These are phyloP conservation scores for Lateolabrax maculatus DNA, from an alignment of 2,797 vertebrate genomes.

Conservation along the genomic window DNA sequence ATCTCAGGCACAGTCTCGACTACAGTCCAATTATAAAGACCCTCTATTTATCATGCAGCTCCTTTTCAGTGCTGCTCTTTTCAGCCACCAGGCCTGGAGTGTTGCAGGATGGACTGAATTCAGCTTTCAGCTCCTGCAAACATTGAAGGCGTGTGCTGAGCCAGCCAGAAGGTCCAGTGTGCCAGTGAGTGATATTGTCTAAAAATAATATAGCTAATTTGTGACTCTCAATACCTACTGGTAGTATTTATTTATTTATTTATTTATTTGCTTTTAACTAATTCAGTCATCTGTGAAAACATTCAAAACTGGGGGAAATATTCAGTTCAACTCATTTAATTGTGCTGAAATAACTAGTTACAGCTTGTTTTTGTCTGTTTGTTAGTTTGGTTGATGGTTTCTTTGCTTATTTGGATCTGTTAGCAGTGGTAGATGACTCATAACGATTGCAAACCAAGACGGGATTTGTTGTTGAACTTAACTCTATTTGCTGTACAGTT, in stretches of 20 bases:
- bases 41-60: slow-evolving; percentile 28
- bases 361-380: neutral
- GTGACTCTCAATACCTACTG: neutral
- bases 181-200: neutral
- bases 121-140: slow-evolving; percentile 29
- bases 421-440: neutral
- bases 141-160: slow-evolving; percentile 20
- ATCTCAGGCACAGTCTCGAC: slow-evolving; percentile 15
- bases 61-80: slow-evolving; percentile 25
- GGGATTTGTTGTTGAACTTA: neutral
- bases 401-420: neutral
- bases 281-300: no score
- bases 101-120: slow-evolving; percentile 21
- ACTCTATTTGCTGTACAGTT: neutral
- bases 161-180: neutral
- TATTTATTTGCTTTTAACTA: no score
- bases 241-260: no score
- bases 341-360: neutral
- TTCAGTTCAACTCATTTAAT: neutral
- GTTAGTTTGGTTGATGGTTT: neutral
- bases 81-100: slow-evolving; percentile 5
- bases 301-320: neutral
- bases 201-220: neutral
- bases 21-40: slow-evolving; percentile 8
- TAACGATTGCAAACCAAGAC: neutral